Evolutionary conservation across 2,113 vertebrate genomes (phyloP).

Genomic region (Cairina moschata): DNA sequence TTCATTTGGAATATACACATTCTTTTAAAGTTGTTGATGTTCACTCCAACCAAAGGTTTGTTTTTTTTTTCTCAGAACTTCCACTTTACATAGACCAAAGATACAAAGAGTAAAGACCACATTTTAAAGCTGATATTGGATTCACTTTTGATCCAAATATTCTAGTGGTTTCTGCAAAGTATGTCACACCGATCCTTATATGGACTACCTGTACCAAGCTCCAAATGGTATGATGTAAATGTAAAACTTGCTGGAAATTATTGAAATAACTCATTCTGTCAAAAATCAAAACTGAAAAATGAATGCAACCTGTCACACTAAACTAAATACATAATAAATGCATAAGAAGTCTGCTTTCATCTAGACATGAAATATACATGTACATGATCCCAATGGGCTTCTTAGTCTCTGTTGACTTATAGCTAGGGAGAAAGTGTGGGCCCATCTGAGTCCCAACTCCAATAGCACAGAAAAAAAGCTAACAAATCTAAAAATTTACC

Average conservation of each 20-base stretch:
- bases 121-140: background rate
- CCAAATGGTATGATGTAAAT: background rate
- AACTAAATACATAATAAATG: background rate
- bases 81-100: background rate
- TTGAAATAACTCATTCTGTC: background rate
- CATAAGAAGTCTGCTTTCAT: background rate
- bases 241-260: background rate
- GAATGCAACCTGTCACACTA: background rate
- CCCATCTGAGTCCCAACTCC: rapidly evolving
- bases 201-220: background rate
- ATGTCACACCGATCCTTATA: background rate
- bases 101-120: slow-evolving; percentile 2
- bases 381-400: background rate
- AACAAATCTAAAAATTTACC: background rate
- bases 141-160: background rate
- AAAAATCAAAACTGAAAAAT: background rate
- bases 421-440: background rate
- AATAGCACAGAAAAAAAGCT: background rate
- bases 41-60: background rate
- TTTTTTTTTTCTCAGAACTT: slow-evolving; percentile 3
- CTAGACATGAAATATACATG: background rate
- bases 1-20: background rate
- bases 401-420: background rate
- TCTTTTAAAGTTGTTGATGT: background rate
- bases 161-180: background rate